Conservation (phyloP, 2,113 vertebrate genomes). For the Neotoma lepida region DNA sequence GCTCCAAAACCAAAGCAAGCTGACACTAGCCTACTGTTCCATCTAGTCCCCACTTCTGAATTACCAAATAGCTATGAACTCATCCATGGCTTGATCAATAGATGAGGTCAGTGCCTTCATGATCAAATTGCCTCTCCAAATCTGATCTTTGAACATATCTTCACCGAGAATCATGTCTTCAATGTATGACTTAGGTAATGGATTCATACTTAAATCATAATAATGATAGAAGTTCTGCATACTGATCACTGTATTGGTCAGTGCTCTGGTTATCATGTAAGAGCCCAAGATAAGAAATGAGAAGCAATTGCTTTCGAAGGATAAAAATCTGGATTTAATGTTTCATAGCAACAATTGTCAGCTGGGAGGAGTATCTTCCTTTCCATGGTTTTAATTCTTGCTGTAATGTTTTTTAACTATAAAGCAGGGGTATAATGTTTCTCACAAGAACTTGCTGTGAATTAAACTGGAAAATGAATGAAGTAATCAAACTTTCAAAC, state of each 20-base stretch:
- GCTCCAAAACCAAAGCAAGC: no score
- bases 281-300: background rate
- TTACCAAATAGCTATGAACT: background rate
- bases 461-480: background rate
- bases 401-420: background rate
- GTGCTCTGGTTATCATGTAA: background rate
- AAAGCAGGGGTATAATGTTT: background rate
- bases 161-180: background rate
- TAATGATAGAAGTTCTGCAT: background rate
- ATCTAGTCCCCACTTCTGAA: background rate
- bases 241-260: background rate
- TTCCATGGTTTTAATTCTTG: background rate
- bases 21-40: no score
- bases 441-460: background rate
- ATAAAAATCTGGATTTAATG: background rate
- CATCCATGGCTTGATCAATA: background rate
- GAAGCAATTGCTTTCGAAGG: background rate
- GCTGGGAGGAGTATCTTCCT: background rate
- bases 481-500: background rate
- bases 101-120: background rate
- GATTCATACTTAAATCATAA: no score
- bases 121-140: background rate
- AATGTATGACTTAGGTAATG: background rate
- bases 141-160: background rate
- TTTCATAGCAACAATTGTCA: background rate